phyloP scores from a whole-genome alignment of 2,888 invertebrate genomes.

The Drosophila mulleri region DNA sequence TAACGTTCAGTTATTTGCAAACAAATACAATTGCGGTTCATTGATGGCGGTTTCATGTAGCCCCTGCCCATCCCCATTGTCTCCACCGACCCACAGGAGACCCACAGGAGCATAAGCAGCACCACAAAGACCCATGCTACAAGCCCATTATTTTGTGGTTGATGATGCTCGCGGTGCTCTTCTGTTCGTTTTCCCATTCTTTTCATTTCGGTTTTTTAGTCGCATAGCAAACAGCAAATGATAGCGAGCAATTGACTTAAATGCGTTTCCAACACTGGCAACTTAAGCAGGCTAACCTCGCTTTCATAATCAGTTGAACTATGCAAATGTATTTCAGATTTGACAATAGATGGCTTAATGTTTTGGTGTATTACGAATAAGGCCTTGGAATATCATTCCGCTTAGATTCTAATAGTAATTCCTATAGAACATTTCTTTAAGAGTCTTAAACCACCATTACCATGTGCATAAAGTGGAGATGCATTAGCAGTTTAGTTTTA shows the following conservation, averaged over 20 bases:
- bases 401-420: too few species aligned
- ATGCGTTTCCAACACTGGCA: slow-evolving; percentile 17
- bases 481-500: too few species aligned
- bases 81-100: slow-evolving; percentile 20
- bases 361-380: too few species aligned
- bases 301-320: background rate
- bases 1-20: slow-evolving; percentile 80
- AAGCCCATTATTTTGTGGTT: slow-evolving; percentile 60
- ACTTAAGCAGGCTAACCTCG: background rate
- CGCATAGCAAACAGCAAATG: slow-evolving; percentile 22
- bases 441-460: too few species aligned
- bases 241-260: slow-evolving; percentile 6
- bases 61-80: slow-evolving; percentile 6
- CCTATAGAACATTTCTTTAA: too few species aligned
- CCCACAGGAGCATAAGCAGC: slow-evolving; percentile 18
- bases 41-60: slow-evolving; percentile 74
- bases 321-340: background rate
- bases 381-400: too few species aligned
- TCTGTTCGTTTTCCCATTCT: background rate
- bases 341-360: too few species aligned
- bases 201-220: slow-evolving; percentile 3
- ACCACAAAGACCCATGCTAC: slow-evolving; percentile 12
- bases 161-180: slow-evolving; percentile 17
- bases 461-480: too few species aligned
- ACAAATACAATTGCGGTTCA: slow-evolving; percentile 81